A percentile compares a stretch with the other conserved stretches of the same genome.
phyloP scores from a whole-genome alignment of 1,140 invertebrate genomes.

The Drosophila pandora region DNA sequence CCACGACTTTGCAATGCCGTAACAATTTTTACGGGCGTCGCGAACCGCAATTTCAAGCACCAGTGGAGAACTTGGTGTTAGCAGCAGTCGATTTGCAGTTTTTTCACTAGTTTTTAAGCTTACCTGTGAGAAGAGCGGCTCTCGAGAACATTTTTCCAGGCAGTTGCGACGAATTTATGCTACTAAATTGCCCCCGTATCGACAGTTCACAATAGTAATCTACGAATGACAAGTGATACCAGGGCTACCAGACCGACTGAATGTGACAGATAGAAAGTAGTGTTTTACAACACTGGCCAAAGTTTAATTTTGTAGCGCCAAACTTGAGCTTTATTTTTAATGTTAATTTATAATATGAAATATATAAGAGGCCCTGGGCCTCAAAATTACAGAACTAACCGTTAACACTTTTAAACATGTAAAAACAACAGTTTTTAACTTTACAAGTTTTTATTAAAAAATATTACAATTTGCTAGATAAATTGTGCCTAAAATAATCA shows the following conservation, averaged over 20 bases:
- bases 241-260: constrained; percentile 18
- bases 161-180: constrained; percentile 69
- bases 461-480: constrained; percentile 78
- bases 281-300: constrained; percentile 11
- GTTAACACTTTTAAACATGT: no score
- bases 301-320: neutral
- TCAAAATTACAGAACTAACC: no score
- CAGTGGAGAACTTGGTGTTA: neutral
- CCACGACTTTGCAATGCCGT: constrained; percentile 56
- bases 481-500: constrained; percentile 76
- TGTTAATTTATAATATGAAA: no score
- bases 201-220: constrained; percentile 56
- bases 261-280: no score
- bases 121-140: constrained; percentile 84
- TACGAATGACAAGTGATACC: constrained; percentile 37
- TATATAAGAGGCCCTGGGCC: no score
- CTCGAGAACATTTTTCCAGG: constrained; percentile 84
- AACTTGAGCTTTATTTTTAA: neutral
- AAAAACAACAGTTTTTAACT: constrained; percentile 38
- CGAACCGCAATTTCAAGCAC: neutral
- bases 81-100: neutral
- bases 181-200: constrained; percentile 67
- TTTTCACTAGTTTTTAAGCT: constrained; percentile 28
- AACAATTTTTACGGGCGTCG: constrained; percentile 53
- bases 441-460: constrained; percentile 77